Percentiles rank a stretch among this genome's conserved stretches.
These are phyloP conservation scores for Sparidentex hasta DNA, from an alignment of 2,797 vertebrate species.

Conservation along the genomic window DNA sequence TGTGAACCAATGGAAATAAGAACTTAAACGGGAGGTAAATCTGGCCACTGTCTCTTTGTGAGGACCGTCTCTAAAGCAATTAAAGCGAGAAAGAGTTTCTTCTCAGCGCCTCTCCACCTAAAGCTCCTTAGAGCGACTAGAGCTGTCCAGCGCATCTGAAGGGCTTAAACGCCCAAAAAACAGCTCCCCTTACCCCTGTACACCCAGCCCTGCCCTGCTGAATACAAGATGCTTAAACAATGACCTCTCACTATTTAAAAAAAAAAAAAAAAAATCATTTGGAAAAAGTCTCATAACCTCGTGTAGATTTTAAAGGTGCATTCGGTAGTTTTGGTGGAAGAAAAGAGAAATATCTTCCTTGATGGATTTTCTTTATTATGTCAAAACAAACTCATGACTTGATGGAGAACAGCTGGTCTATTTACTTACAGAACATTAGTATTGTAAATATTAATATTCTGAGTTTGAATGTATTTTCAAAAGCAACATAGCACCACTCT, in stretches of 20 bases:
- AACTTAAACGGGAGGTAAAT: conserved; percentile 98
- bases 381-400: no score
- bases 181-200: conserved; percentile 75
- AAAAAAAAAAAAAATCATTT: conserved; percentile 18
- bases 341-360: not conserved
- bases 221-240: conserved; percentile 62
- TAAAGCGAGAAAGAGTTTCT: conserved; percentile 97
- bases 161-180: conserved; percentile 87
- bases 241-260: conserved; percentile 49
- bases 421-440: no score
- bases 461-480: no score
- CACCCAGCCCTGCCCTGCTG: conserved; percentile 64
- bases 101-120: conserved; percentile 93
- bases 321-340: not conserved
- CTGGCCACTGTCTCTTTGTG: conserved; percentile 95
- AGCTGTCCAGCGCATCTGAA: conserved; percentile 92
- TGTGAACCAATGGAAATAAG: conserved; percentile 98
- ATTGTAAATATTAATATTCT: no score
- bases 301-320: not conserved
- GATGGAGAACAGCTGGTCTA: no score
- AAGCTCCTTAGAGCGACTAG: conserved; percentile 93
- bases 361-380: no score
- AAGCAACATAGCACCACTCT: no score
- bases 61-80: conserved; percentile 97
- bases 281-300: not conserved